Evolutionary conservation across 2,888 invertebrate species (phyloP), one percentile per base, ranked within the genome.

Genomic region (Aelia acuminata): DNA sequence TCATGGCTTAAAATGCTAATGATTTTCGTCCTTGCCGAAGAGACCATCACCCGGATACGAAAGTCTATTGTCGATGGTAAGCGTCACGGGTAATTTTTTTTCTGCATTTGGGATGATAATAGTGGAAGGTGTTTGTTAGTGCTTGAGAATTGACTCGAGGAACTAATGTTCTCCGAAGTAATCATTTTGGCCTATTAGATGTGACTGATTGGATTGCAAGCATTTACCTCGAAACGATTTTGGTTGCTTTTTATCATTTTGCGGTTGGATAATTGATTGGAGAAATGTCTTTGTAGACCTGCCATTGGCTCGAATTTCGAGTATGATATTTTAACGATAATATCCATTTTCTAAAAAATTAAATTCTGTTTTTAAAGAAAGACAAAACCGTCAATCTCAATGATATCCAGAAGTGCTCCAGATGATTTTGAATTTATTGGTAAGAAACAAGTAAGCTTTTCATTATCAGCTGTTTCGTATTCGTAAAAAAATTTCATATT

Each of bases 1-100:
- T 35, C 63, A 70, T 70, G 63, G 35, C 35, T 70, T 7, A 70
- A 35, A 70, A 70, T 70, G 63, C 63, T 18, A 70, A 70, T 70
- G 31, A 70, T 70, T 70, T 70, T 35, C 35, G 63, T 70, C 63
- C 63, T 70, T 70, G 63, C 63, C 35, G 35, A 70, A 70, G 63
- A 70, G 31, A 70, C 31, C 63, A 35, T 35, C 35, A 70, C 63
- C 63, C 63, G 63, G 63, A 70, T 70, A 70, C 63, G 35, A 70
- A 70, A 70, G 35, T 70, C 63, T 35, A 70, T 70, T 70, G 63
- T 35, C 31, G 63, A 35, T 35, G 63, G 35, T 35, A 35, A 35
- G 31, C 35, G 35, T 70, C 63, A 70, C 35, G 35, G n/a, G n/a
- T 1, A 35, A 35, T 20, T 35, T 70, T 70, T 70, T 70, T 70